These are phyloP conservation scores for Exaiptasia diaphana DNA, from an alignment of 64 coral and sea anemone genomes.

Conservation along the genomic window DNA sequence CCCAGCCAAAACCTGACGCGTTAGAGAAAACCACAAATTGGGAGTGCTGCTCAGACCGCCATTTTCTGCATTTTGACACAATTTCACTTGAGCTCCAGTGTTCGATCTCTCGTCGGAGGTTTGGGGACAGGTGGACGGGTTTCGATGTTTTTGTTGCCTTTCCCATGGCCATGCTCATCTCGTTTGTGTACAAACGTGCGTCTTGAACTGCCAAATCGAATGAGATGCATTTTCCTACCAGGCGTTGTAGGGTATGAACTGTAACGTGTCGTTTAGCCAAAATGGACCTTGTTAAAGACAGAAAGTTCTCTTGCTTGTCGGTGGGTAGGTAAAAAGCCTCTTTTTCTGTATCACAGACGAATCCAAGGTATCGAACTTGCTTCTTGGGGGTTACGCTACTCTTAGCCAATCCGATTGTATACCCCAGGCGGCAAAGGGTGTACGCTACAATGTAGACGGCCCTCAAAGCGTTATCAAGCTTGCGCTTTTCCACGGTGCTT, in stretches of 20 bases:
- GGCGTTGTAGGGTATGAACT: constrained; percentile 13
- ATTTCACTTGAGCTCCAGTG: constrained; percentile 33
- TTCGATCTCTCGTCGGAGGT: background rate
- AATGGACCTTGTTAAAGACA: background rate
- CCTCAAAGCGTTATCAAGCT: background rate
- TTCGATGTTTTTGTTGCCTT: background rate
- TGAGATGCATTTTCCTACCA: constrained; percentile 43
- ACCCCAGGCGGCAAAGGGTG: background rate
- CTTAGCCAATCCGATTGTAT: background rate
- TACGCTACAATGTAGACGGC: background rate
- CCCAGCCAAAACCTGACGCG: constrained; percentile 29
- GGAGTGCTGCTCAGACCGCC: constrained; percentile 13
- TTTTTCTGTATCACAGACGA: background rate
- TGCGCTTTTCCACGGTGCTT: background rate
- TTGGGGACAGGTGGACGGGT: background rate
- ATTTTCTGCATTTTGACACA: constrained; percentile 27
- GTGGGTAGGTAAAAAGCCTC: constrained; percentile 7
- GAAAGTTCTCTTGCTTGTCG: constrained; percentile 24
- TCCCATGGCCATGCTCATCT: background rate
- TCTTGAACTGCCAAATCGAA: constrained; percentile 31
- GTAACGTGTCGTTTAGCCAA: background rate
- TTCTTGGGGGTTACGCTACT: background rate
- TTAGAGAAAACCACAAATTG: constrained; percentile 4
- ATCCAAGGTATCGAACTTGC: constrained; percentile 15
- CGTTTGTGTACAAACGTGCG: constrained; percentile 20